Evolutionary conservation across 2,888 invertebrate genomes (phyloP), one percentile per base, ranked within the genome.

Genomic region (Ferdinandea cuprea): DNA sequence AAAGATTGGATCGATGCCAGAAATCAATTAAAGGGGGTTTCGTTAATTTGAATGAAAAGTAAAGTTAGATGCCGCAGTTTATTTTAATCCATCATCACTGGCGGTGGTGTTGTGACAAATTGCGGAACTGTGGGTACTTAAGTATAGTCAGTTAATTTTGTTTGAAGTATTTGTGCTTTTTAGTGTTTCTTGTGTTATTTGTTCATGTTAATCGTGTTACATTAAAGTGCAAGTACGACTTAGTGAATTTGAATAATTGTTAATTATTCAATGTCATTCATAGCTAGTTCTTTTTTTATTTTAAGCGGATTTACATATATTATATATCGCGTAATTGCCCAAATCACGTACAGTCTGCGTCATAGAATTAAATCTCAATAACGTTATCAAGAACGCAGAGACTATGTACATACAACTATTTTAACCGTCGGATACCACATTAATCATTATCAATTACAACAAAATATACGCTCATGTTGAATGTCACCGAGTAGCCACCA

Each of bases 1-100:
- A 25, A 46, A 54, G 54, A 77, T 77, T 83, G 83, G 83, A 72
- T 32, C 37, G 40, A 40, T 56, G 78, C 83, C 83, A 78, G 61
- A 68, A 25, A 9, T 1, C 35, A 40, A 48, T 54, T 46, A 72
- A 44, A 44, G 35, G 42, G 54, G 61, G 54, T 40, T 56, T 61
- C 44, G 37, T 19, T 72, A 50, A 78, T 68, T 83, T 78, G 72
- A 83, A 72, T 63, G 68, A 66, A 81, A 77, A 56, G 48, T 50
- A 28, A 44, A 72, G 48, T 56, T n/a, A 73, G 68, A 21, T 56
- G 46, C 46, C 30, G 56, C 78, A 83, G 72, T 83, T 73, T 63
- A 44, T 37, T 17, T 83, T 63, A 68, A 73, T 77, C 78, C 83
- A 73, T 78, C 83, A 78, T 61, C 71, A 72, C 17, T 1, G 28